Base-by-base conservation (phyloP, 2,888 invertebrate genomes). In the Andrena praecox region DNA sequence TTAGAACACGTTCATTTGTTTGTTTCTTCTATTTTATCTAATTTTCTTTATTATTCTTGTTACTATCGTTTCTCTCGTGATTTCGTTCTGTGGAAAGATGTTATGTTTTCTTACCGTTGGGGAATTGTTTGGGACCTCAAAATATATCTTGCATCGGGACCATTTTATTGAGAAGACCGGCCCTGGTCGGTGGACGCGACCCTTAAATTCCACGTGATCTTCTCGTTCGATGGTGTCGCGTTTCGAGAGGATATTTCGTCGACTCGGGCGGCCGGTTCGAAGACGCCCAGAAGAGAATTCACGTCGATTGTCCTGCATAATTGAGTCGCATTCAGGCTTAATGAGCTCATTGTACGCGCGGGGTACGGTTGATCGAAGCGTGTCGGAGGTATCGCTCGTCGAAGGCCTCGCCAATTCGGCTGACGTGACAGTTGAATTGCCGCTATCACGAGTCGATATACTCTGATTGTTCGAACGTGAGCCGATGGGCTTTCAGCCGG, bases 271-370 rank as follows among this genome's bases (percentile, higher is more conserved):
- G 8, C 12, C 27, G 8, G 7, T 24, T 27, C n/a, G 59, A 80
- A 80, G 77, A 77, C 70, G 67, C 5, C 7, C 27, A 0, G 48
- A 59, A 59, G 64, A 52, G 71, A 73, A 77, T 78, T 71, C 31
- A 54, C 66, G 35, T 62, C 54, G 80, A 71, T 63, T 84, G 86
- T 83, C 80, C 83, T 79, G 76, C 50, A 85, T 85, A 86, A 89
- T 86, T 82, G 85, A 85, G 69, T 85, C 60, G 82, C 68, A 86
- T 89, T 85, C 72, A 80, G 60, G 78, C 79, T 82, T 87, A 89
- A 89, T 82, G 87, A 89, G 84, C 85, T 83, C 74, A 86, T 89
- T 87, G 86, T 82, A 42, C 84, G 60, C 52, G 69, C 64, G 42
- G 68, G 50, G 66, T 31, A 59, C 50, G 60, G 82, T 85, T 84